Percentiles rank a stretch among this genome's conserved stretches.
Evolutionary conservation across 2,113 vertebrate species (phyloP).

Genomic region (Mesitornis unicolor): DNA sequence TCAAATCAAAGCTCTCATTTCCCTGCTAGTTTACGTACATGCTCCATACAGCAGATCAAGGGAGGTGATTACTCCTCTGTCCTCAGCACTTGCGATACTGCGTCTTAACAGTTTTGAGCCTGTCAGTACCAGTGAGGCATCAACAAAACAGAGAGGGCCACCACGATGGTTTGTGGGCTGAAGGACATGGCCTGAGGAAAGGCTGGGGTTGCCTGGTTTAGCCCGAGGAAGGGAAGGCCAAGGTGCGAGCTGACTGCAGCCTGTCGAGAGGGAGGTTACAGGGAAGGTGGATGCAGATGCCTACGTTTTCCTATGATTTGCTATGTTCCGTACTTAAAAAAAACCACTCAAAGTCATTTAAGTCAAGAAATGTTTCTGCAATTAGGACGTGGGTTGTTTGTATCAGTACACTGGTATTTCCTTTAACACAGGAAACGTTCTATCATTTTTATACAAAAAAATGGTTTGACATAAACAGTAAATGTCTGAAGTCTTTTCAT

Average conservation of each 20-base stretch:
- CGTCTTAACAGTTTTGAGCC: no score
- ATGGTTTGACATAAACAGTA: not conserved
- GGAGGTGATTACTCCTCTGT: not conserved
- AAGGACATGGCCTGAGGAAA: not conserved
- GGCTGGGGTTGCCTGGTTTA: not conserved
- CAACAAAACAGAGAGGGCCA: not conserved
- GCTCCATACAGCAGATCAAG: rapidly evolving
- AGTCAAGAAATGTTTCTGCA: not conserved
- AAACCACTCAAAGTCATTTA: not conserved
- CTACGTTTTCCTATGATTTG: not conserved
- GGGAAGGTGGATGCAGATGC: not conserved
- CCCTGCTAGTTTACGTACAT: not conserved
- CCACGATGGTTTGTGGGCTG: not conserved
- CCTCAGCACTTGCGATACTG: not conserved
- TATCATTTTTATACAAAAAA: not conserved
- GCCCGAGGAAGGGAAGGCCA: not conserved
- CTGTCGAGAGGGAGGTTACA: not conserved
- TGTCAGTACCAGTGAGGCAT: rapidly evolving
- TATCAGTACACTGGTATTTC: not conserved
- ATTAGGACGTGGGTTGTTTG: not conserved
- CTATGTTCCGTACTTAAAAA: rapidly evolving
- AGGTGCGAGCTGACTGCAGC: not conserved
- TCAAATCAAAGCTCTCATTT: not conserved
- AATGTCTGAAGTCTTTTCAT: not conserved
- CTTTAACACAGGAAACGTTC: not conserved